A percentile compares a stretch with the other conserved stretches of the same genome.
Evolutionary conservation across 1,140 invertebrate genomes (phyloP).

Genomic region (Camponotus floridanus): DNA sequence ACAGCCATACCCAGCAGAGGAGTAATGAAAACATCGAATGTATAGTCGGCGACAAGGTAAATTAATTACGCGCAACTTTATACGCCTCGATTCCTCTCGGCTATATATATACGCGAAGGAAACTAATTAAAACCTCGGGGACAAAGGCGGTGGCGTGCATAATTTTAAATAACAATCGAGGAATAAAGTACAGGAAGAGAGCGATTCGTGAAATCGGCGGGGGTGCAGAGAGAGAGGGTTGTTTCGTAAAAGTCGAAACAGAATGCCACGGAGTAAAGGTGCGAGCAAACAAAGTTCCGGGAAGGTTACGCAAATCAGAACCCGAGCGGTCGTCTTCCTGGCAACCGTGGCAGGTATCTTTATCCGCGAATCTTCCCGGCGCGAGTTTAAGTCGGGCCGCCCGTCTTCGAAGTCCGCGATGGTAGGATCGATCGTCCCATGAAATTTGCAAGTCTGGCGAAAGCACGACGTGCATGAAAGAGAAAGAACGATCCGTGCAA

Average conservation of each 20-base stretch:
- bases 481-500: background rate
- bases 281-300: slow-evolving; percentile 69
- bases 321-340: slow-evolving; percentile 60
- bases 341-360: slow-evolving; percentile 70
- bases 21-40: slow-evolving; percentile 51
- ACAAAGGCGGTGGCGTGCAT: slow-evolving; percentile 50
- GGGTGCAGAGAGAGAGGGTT: background rate
- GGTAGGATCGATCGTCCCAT: slow-evolving; percentile 57
- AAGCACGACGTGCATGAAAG: slow-evolving; percentile 71
- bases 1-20: background rate
- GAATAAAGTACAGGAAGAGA: slow-evolving; percentile 17
- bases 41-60: slow-evolving; percentile 40
- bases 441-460: slow-evolving; percentile 81
- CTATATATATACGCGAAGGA: background rate
- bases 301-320: slow-evolving; percentile 80
- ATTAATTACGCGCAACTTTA: slow-evolving; percentile 57
- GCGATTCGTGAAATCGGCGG: background rate
- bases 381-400: slow-evolving; percentile 53
- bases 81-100: background rate
- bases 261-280: background rate
- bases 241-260: slow-evolving; percentile 4
- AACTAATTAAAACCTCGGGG: slow-evolving; percentile 59
- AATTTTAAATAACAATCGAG: slow-evolving; percentile 62
- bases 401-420: background rate
- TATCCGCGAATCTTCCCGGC: slow-evolving; percentile 70